Evolutionary conservation across 2,888 invertebrate species (phyloP).

Genomic region (Caenorhabditis doughertyi): DNA sequence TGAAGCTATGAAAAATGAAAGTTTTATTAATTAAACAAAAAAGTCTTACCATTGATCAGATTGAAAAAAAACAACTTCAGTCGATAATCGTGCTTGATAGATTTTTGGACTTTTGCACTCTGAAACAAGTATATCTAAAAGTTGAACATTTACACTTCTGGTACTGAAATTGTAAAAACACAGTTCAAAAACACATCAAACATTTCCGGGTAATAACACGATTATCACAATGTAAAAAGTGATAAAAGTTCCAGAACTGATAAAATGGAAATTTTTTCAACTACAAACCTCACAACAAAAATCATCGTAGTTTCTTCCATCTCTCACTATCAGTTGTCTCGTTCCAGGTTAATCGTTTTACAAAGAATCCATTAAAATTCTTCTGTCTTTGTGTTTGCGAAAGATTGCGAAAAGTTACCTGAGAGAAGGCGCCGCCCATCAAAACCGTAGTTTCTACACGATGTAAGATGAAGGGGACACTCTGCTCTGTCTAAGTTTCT

Average conservation of each 20-base stretch:
- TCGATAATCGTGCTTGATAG: too few relatives aligned
- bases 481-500: conserved; percentile 39
- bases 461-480: background rate
- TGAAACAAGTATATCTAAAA: too few relatives aligned
- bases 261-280: background rate
- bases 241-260: conserved; percentile 9
- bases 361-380: conserved; percentile 14
- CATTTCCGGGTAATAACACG: background rate
- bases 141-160: too few relatives aligned
- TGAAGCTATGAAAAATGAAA: too few relatives aligned
- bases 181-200: background rate
- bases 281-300: conserved; percentile 8
- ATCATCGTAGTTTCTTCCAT: background rate
- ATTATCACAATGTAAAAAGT: background rate
- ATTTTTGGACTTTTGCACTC: too few relatives aligned
- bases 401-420: conserved; percentile 34
- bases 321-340: conserved; percentile 1
- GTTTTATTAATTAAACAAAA: too few relatives aligned
- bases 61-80: too few relatives aligned
- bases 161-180: too few relatives aligned
- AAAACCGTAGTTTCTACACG: conserved; percentile 57
- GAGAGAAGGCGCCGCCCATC: background rate
- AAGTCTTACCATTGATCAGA: too few relatives aligned
- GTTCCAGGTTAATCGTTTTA: conserved; percentile 9
- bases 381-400: conserved; percentile 8